phyloP scores from a whole-genome alignment of 2,113 vertebrate species.

The Callithrix jacchus region DNA sequence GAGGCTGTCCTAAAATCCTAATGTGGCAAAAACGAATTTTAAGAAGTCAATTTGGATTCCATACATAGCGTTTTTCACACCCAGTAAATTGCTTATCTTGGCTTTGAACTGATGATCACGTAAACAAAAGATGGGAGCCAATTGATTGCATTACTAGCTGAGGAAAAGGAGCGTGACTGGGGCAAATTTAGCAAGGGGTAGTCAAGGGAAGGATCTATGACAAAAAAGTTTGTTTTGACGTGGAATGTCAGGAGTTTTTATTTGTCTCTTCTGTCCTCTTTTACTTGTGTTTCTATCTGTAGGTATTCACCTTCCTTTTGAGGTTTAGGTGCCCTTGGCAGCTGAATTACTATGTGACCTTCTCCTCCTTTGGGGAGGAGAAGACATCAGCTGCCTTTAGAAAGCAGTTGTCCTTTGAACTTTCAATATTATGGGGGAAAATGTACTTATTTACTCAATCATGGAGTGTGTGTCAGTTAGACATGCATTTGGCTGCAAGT shows the following conservation, averaged over 20 bases:
- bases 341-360: neutral
- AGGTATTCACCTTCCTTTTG: neutral
- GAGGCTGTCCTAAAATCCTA: slow-evolving; percentile 82
- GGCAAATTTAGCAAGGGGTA: slow-evolving; percentile 17
- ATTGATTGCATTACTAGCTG: slow-evolving; percentile 74
- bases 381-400: neutral
- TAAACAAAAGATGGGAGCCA: slow-evolving; percentile 82
- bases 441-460: neutral
- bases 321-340: neutral
- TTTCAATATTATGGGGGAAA: neutral
- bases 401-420: neutral
- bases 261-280: neutral
- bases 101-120: slow-evolving; percentile 84
- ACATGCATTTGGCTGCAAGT: neutral
- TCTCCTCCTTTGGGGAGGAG: neutral
- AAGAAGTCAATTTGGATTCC: slow-evolving; percentile 84
- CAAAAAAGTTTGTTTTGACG: neutral
- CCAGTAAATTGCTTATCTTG: slow-evolving; percentile 83
- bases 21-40: slow-evolving; percentile 87
- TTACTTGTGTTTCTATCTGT: neutral
- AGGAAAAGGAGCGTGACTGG: slow-evolving; percentile 57
- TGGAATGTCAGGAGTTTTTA: neutral
- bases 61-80: slow-evolving; percentile 83
- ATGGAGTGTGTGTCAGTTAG: neutral
- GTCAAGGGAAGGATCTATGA: neutral